phyloP scores from a whole-genome alignment of 2,797 vertebrate species.

The Uromys caudimaculatus region DNA sequence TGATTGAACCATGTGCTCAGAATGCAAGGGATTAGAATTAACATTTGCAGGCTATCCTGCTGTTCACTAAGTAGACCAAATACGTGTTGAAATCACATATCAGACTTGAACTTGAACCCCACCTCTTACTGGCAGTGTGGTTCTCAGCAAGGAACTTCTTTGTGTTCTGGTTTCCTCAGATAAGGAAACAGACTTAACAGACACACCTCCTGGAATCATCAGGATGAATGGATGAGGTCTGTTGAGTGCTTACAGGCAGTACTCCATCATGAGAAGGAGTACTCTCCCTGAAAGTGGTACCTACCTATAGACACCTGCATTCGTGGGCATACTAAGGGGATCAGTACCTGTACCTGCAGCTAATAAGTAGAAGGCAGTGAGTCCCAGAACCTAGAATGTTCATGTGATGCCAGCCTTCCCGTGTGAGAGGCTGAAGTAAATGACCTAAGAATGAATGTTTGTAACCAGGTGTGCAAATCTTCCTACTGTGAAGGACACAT shows the following conservation, averaged over 20 bases:
- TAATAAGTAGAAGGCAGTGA: not conserved
- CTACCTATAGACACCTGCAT: too few relatives aligned
- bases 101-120: not conserved
- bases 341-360: not conserved
- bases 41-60: not conserved
- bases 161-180: not conserved
- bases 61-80: not conserved
- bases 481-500: not conserved
- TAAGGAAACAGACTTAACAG: not conserved
- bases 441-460: not conserved
- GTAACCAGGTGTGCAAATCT: not conserved
- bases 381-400: not conserved
- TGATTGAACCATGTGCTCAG: not conserved
- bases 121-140: not conserved
- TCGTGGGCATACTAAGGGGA: too few relatives aligned
- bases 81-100: not conserved
- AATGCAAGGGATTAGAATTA: not conserved
- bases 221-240: not conserved
- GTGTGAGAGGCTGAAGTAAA: fast-evolving
- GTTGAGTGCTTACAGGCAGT: not conserved
- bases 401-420: not conserved
- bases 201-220: not conserved
- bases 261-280: not conserved
- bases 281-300: not conserved
- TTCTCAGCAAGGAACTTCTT: not conserved